Percentiles rank a stretch among this genome's conserved stretches.
Evolutionary conservation across 2,113 vertebrate genomes (phyloP).

Genomic region (Tursiops truncatus): DNA sequence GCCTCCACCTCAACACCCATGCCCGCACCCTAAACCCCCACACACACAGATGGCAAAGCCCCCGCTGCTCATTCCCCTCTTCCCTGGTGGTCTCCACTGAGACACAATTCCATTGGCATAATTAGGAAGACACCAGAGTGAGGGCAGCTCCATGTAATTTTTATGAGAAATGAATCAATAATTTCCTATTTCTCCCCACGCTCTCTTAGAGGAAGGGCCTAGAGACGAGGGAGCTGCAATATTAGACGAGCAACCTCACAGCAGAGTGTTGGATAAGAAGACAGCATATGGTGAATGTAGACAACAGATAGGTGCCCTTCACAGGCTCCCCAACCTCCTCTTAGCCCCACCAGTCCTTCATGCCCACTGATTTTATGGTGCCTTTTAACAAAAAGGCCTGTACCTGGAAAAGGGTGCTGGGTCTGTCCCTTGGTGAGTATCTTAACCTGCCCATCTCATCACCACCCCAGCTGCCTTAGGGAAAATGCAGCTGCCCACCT

Average conservation of each 20-base stretch:
- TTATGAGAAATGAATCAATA: neutral
- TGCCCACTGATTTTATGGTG: neutral
- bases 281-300: neutral
- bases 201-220: constrained; percentile 6
- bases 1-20: neutral
- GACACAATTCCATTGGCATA: neutral
- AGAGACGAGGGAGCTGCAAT: neutral
- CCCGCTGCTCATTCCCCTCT: neutral
- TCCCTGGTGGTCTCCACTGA: constrained; percentile 13
- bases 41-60: neutral
- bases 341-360: neutral
- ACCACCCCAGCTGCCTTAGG: neutral
- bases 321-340: neutral
- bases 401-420: neutral
- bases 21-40: neutral
- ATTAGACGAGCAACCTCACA: neutral
- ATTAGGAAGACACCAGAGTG: neutral
- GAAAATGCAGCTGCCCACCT: neutral
- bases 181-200: neutral
- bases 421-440: neutral
- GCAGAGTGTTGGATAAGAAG: neutral
- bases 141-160: neutral
- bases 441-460: neutral
- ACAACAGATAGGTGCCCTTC: neutral
- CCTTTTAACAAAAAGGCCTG: neutral